Evolutionary conservation across 2,113 vertebrate genomes (phyloP), one percentile per base, ranked within the genome.

Genomic region (Psettodes erumei): DNA sequence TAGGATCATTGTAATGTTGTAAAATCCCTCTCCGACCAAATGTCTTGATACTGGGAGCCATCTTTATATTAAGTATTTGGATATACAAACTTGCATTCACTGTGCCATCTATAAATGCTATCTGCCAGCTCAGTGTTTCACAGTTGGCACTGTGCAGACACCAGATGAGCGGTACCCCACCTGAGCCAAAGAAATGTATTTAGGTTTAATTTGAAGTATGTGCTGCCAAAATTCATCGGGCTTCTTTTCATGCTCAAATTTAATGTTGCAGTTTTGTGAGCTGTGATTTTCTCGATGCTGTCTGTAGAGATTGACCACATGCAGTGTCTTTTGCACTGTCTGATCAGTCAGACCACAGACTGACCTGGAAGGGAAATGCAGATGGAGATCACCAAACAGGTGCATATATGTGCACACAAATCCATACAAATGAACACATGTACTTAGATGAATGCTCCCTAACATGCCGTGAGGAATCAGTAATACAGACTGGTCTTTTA

Each of bases 331-430:
- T n/a, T 6, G 5, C 10, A 23, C 9, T 48, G 10, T 48, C 21
- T 48, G 47, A n/a, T n/a, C 75, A 85, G 81, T 76, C 65, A 75
- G 43, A 65, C 60, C 53, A 27, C 27, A 59, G 25, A 62, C 10
- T 67, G 64, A 74, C 59, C 59, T 33, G 59, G 35, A 58, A 83
- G 62, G 33, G 59, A 53, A 43, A 38, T 7, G 28, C 47, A 75
- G 64, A 62, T 21, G 16, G 42, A 63, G 12, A 32, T 61, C 38
- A 48, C 8, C 19, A 47, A 45, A 37, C 19, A 37, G 3, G 19
- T 18, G 28, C 58, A 61, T 13, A 8, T 8, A 43, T 30, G 23
- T 16, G 10, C 38, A 27, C 28, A 30, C 25, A 51, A 9, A n/a
- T n/a, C n/a, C n/a, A 64, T 27, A 51, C 32, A 32, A 3, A 61